Evolutionary conservation across 1,140 invertebrate genomes (phyloP), one percentile per base, ranked within the genome.

Genomic region (Apis laboriosa): DNA sequence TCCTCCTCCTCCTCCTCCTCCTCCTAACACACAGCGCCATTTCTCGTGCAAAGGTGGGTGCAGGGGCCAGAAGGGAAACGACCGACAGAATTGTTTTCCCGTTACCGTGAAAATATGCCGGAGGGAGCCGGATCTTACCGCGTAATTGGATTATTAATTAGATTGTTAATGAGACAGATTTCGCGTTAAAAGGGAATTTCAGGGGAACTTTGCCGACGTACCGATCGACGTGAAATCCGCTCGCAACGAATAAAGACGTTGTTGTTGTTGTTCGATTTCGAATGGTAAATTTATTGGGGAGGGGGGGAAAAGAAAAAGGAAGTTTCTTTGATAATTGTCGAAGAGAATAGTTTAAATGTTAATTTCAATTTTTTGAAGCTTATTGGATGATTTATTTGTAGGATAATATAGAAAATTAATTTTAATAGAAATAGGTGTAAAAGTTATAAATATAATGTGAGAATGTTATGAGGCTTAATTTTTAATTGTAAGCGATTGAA

Each of bases 71-170:
- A 85, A 87, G 85, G 86, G 87, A 86, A 87, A 90, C 89, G 89
- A 90, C 85, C 80, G 88, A 91, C 85, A 86, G 90, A 93, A 93
- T 93, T 93, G 92, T 93, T 94, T 93, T 93, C 90, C 90, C 90
- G 91, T 92, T 93, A 92, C 88, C 91, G 84, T 91, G 91, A 92
- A 93, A 93, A 92, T 92, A 92, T 91, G 89, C 88, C 90, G 85
- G 86, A 76, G 85, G 84, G 86, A 77, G 75, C 56, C 84, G 90
- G 90, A 91, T 91, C 90, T 92, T 91, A 90, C 91, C 86, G 86
- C 91, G 91, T 94, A 94, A 94, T 94, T 94, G 92, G 93, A 94
- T 94, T 94, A 94, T 94, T 94, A 94, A 94, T 94, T 94, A 94
- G 92, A 92, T 93, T 91, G 93, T 93, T 94, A 93, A 94, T 93